These are phyloP conservation scores for Myanophis thanlyinensis DNA, from an alignment of 2,113 vertebrate genomes.

Conservation along the genomic window DNA sequence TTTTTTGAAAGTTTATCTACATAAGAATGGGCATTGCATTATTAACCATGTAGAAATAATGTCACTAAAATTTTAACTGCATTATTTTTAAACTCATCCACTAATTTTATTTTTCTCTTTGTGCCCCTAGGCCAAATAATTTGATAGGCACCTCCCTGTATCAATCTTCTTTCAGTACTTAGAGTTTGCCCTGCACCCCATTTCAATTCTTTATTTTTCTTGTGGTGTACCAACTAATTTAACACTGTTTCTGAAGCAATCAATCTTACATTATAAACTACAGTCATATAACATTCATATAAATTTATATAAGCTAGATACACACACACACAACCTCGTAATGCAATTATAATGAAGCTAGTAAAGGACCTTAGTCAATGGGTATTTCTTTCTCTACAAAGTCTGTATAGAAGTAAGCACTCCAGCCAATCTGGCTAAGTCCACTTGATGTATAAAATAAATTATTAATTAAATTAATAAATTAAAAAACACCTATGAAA, in stretches of 20 bases:
- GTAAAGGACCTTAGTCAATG: not conserved
- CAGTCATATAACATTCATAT: not conserved
- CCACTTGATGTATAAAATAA: not conserved
- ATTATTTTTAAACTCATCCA: not conserved
- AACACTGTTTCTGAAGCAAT: not conserved
- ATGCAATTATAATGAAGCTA: not conserved
- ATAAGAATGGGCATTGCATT: not conserved
- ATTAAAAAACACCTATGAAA: not conserved
- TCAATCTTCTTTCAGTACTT: not conserved
- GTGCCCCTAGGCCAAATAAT: not conserved
- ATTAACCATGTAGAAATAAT: not conserved
- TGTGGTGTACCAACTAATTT: not conserved
- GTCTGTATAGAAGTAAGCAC: not conserved
- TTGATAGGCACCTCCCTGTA: not conserved
- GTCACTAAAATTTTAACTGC: not conserved
- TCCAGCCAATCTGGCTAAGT: not conserved
- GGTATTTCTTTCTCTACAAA: not conserved
- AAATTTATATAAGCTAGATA: not conserved
- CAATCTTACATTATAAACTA: not conserved
- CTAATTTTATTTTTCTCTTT: not conserved
- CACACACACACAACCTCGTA: not conserved
- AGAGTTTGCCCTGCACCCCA: not conserved
- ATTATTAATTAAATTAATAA: too few species aligned
- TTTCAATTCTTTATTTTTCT: not conserved
- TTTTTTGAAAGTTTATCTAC: not conserved